Base-by-base conservation (phyloP, 2,797 vertebrate species). In the Sparus aurata region DNA sequence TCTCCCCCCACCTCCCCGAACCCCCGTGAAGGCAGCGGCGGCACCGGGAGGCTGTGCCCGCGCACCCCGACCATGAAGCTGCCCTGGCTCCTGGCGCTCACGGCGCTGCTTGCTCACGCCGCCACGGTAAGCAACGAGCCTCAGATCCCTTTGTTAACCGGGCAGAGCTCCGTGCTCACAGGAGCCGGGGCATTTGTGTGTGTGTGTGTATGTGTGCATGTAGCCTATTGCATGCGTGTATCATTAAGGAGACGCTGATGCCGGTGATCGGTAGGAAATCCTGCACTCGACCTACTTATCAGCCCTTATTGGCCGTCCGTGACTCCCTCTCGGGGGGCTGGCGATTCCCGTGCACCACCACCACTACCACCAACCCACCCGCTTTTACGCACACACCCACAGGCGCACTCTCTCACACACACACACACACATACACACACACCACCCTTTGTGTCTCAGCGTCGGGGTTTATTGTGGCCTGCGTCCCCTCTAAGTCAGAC, bases 41-140 rank as follows among this genome's bases (percentile, higher is more conserved):
- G 89, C 92, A 83, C 89, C 89, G 90, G 89, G 93, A 92, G 90
- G 90, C 91, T 86, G 91, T 85, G 92, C 82, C 83, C 79, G 87
- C 85, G 71, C 83, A 84, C 86, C 82, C 80, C 78, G 71, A 94
- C 82, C 91, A 96, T 96, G 95, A 94, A 94, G 94, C 95, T 94
- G 90, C 94, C 92, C 47, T 90, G 92, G 88, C 92, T 95, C 60
- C 79, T 95, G 68, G 87, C 95, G 91, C 84, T 95, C 61, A 66
- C 90, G 85, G 93, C 93, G 87, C 92, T 95, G 83, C 83, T 94
- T 17, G 93, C 92, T 84, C 93, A 91, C 88, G 82, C 93, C 47
- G 87, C 92, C 84, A 87, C 88, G 95, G 95, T 96, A 94, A 96
- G 94, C 72, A 27, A 15, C 68, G 49, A 81, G 62, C 73, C 53